Evolutionary conservation across 2,888 invertebrate genomes (phyloP), one percentile per base, ranked within the genome.

Genomic region (Arge pagana): DNA sequence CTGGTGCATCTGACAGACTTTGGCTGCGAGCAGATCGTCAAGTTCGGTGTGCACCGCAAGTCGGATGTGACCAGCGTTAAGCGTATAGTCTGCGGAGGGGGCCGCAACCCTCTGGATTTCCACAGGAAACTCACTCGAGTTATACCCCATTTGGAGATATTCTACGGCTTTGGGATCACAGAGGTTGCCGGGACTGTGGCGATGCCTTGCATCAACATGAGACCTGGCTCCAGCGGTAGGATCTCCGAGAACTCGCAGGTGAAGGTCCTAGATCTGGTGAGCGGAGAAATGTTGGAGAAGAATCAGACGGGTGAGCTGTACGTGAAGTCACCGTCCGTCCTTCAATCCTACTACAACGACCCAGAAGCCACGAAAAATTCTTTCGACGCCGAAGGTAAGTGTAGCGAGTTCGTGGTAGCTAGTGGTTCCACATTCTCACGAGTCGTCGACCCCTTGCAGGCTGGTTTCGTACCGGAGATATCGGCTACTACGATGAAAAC

Each of bases 321-420:
- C 23, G 48, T 58, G 24, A 60, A 61, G 48, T 45, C 54, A n/a
- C 42, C 54, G 3, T 50, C 39, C 24, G 62, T 64, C 57, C 62
- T 64, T 60, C 59, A 41, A 28, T 33, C 52, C 15, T 65, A 64
- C 23, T 57, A 58, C 30, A 55, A 53, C 5, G 61, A 65, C 45
- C 58, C 57, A 8, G 42, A 60, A 8, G 57, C 50, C 2, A 65
- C 64, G 3, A n/a, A 8, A 3, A n/a, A 13, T 4, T n/a, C 19
- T 11, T n/a, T 37, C 18, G 37, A 37, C 8, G n/a, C 18, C 4
- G 37, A 19, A 37, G 37, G 37, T 37, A 18, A 16, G 8, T 26
- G 2, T n/a, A n/a, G n/a, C n/a, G n/a, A n/a, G n/a, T n/a, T n/a
- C n/a, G n/a, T n/a, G n/a, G n/a, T n/a, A n/a, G n/a, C n/a, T n/a